A percentile compares a stretch with the other conserved stretches of the same genome.
These are phyloP conservation scores for Bhutanitis thaidina DNA, from an alignment of 2,888 invertebrate genomes.

Conservation along the genomic window DNA sequence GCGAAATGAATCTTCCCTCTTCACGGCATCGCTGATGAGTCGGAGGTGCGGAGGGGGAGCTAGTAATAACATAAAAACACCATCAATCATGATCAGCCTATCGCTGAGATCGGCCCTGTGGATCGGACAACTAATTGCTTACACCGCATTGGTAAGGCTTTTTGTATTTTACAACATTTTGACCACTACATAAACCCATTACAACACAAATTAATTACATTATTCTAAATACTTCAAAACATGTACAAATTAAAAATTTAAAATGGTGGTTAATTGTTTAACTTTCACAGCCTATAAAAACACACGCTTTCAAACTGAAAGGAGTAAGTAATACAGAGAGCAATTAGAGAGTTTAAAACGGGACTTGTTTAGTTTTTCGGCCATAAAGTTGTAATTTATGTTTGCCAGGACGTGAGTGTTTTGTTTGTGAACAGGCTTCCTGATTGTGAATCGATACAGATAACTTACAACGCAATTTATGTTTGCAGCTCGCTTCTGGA, in stretches of 20 bases:
- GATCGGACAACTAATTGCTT: constrained; percentile 59
- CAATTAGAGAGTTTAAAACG: constrained; percentile 30
- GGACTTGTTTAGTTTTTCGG: constrained; percentile 3
- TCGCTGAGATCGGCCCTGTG: constrained; percentile 34
- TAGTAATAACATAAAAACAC: constrained; percentile 52
- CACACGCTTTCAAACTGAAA: constrained; percentile 15
- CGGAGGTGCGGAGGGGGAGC: constrained; percentile 30
- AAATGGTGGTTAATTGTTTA: neutral
- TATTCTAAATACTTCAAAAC: too few relatives aligned
- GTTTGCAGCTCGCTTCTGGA: too few relatives aligned
- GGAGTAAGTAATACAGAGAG: constrained; percentile 31
- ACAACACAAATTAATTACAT: too few relatives aligned
- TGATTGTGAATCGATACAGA: too few relatives aligned
- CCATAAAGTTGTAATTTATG: constrained; percentile 1
- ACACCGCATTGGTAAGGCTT: constrained; percentile 50
- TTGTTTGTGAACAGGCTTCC: too few relatives aligned
- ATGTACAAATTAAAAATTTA: too few relatives aligned
- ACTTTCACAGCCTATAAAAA: neutral
- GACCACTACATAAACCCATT: too few relatives aligned
- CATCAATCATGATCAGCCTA: constrained; percentile 67
- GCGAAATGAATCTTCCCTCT: constrained; percentile 49
- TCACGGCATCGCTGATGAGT: constrained; percentile 31
- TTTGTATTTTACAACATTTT: neutral
- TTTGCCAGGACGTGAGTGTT: too few relatives aligned
- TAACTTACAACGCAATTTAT: too few relatives aligned